These are phyloP conservation scores for Eueremaeus valkanovi DNA, from an alignment of 2,888 invertebrate species.

Conservation along the genomic window DNA sequence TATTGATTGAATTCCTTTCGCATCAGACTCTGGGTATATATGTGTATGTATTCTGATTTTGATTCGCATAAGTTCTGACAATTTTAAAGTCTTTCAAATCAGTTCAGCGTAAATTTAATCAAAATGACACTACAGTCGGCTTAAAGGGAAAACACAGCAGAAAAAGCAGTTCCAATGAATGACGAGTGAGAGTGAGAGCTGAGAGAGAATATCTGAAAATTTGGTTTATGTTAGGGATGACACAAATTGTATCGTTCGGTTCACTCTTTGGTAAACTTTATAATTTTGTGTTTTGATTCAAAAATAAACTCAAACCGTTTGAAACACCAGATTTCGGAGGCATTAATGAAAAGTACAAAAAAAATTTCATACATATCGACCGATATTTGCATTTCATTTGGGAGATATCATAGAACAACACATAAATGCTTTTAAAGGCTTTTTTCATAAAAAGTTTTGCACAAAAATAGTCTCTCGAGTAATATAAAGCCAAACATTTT, in stretches of 20 bases:
- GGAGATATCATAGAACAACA: conserved; percentile 36
- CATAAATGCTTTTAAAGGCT: conserved; percentile 37
- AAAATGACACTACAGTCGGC: conserved; percentile 37
- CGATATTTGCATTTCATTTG: conserved; percentile 34
- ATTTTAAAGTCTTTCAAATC: conserved; percentile 38
- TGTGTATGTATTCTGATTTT: conserved; percentile 35
- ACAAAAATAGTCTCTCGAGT: conserved; percentile 35
- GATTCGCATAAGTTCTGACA: conserved; percentile 37
- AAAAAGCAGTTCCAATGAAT: neutral
- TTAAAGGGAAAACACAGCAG: too few species aligned
- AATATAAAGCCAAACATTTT: conserved; percentile 30
- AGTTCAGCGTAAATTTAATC: conserved; percentile 38
- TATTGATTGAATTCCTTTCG: conserved; percentile 8
- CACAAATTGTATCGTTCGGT: conserved; percentile 8
- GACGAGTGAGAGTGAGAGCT: neutral
- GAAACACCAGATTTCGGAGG: neutral
- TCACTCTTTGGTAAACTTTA: neutral
- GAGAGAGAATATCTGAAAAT: neutral
- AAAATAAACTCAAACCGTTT: neutral
- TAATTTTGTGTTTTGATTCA: conserved; percentile 18
- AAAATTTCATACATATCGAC: conserved; percentile 22
- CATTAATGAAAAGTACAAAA: neutral
- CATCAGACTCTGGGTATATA: neutral
- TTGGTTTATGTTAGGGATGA: too few species aligned
- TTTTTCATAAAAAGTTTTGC: conserved; percentile 5